Conservation (phyloP, 1,140 invertebrate species). For the Helicoverpa zea region DNA sequence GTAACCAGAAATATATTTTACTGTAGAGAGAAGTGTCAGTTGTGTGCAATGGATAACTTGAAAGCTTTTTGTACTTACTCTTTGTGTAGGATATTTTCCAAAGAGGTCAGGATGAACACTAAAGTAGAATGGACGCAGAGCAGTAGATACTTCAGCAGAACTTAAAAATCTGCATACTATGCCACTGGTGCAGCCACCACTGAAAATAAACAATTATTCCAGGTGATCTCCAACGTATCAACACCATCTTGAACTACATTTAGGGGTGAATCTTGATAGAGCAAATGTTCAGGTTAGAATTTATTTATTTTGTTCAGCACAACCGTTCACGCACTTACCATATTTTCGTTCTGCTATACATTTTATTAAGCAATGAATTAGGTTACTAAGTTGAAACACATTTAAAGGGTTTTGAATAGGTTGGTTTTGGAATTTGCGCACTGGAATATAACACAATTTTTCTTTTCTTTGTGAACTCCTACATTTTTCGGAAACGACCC, state of each 20-base stretch:
- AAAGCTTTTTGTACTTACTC: constrained; percentile 86
- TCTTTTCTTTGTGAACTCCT: constrained; percentile 3
- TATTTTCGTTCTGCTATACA: constrained; percentile 73
- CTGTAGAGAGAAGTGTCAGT: background rate
- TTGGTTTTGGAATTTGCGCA: background rate
- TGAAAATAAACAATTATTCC: constrained; percentile 51
- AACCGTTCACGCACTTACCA: constrained; percentile 53
- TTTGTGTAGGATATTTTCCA: constrained; percentile 95
- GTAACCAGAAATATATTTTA: background rate
- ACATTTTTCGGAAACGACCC: constrained; percentile 49
- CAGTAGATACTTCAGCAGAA: constrained; percentile 93
- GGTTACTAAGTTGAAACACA: constrained; percentile 1
- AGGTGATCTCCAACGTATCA: too few species aligned
- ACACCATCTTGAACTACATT: too few species aligned
- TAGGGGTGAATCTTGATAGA: too few species aligned
- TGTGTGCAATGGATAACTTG: background rate
- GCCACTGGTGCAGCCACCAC: constrained; percentile 64
- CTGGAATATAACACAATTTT: background rate
- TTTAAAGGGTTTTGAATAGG: background rate
- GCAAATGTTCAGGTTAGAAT: too few species aligned
- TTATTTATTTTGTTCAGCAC: too few species aligned
- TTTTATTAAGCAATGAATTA: constrained; percentile 52
- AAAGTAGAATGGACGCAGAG: constrained; percentile 97
- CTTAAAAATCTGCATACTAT: constrained; percentile 75
- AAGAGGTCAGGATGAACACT: constrained; percentile 98